Percentiles rank a stretch among this genome's conserved stretches.
Conservation (phyloP, 2,888 invertebrate species). For the Entomobrya multifasciata region DNA sequence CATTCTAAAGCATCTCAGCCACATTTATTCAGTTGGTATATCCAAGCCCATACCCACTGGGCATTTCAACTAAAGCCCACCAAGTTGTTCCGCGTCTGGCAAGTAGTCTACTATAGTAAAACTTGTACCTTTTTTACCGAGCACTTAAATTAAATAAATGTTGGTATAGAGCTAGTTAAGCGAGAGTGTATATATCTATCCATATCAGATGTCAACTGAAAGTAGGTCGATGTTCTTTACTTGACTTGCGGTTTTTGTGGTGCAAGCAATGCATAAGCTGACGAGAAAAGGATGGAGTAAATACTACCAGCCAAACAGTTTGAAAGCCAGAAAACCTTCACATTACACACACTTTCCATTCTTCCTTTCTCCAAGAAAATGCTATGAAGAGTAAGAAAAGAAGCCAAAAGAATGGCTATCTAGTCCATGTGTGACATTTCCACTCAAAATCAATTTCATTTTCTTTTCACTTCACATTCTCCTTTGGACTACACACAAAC, state of each 20-base stretch:
- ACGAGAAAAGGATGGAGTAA: background rate
- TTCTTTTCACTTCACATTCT: conserved; percentile 37
- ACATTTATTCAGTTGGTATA: no score
- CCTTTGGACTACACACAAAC: background rate
- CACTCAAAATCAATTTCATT: conserved; percentile 68
- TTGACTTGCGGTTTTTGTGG: conserved; percentile 40
- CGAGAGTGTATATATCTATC: background rate
- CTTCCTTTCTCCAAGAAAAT: conserved; percentile 3
- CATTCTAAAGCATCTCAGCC: no score
- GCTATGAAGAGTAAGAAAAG: conserved; percentile 11
- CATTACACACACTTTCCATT: background rate
- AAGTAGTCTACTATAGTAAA: background rate
- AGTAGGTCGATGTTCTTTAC: conserved; percentile 63
- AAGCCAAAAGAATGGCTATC: conserved; percentile 40
- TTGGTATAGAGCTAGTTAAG: background rate
- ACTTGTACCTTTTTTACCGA: conserved; percentile 9
- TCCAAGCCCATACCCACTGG: no score
- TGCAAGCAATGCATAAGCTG: conserved; percentile 57
- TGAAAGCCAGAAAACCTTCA: background rate
- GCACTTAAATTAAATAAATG: conserved; percentile 13
- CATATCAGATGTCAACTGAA: conserved; percentile 50
- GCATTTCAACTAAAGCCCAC: no score
- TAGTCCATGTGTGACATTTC: conserved; percentile 59
- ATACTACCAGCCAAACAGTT: background rate
- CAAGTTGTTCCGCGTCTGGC: no score